These are phyloP conservation scores for Pangasius djambal DNA, from an alignment of 2,797 vertebrate species.

Conservation along the genomic window DNA sequence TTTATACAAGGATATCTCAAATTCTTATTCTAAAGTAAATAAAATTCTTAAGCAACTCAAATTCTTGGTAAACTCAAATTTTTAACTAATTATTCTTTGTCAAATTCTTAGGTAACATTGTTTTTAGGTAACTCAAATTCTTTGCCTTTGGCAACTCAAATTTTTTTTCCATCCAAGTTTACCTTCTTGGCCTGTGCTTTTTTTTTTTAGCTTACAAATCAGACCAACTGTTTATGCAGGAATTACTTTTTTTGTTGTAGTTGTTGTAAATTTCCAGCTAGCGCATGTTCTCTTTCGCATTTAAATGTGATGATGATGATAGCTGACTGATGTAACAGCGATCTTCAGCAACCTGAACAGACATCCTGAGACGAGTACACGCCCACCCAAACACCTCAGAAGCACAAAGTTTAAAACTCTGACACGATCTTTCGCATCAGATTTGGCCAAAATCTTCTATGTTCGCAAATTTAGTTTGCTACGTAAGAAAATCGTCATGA, in stretches of 20 bases:
- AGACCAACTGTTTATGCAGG: background rate
- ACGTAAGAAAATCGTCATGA: background rate
- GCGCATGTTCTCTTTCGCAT: background rate
- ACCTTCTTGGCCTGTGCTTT: background rate
- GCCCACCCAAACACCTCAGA: background rate
- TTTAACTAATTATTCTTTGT: too few species aligned
- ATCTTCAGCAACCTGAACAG: background rate
- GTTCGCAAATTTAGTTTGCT: background rate
- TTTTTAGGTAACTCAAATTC: too few species aligned
- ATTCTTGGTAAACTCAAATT: too few species aligned
- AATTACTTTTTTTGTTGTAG: too few species aligned
- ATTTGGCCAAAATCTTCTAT: background rate
- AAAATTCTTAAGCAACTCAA: too few species aligned
- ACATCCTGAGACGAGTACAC: background rate
- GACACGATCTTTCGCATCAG: too few species aligned
- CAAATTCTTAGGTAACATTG: too few species aligned
- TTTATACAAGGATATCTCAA: too few species aligned
- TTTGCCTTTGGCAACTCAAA: background rate
- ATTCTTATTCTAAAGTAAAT: too few species aligned
- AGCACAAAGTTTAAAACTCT: background rate
- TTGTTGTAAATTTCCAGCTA: background rate
- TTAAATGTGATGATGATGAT: background rate
- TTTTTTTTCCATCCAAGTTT: background rate
- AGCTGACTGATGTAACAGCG: background rate
- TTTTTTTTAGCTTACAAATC: background rate